Base-by-base conservation (phyloP, 2,113 vertebrate genomes). In the Odocoileus hemionus region DNA sequence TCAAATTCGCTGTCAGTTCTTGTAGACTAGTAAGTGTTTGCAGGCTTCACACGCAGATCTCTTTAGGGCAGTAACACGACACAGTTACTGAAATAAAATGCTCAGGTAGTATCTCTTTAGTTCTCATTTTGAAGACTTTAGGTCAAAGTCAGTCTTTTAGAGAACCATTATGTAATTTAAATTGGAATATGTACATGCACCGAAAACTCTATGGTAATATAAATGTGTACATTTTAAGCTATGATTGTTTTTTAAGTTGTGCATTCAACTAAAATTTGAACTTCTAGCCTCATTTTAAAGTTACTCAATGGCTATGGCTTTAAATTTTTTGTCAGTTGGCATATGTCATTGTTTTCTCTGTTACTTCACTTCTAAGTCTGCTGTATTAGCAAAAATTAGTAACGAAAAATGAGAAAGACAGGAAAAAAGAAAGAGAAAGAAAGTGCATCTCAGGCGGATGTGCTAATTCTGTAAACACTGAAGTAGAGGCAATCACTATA, bases 31-130 rank as follows among this genome's bases (percentile, higher is more conserved):
- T 17, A 86, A 86, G 90, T 70, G 84, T 92, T 95, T 90, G 25
- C 30, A 91, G 93, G 47, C 11, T 60, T 96, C 89, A 97, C 94
- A 95, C 25, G 54, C 79, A 78, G n/a, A 76, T 28, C 7, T 92
- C 25, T 78, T 85, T 54, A 47, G 8, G 45, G n/a, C 3, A 61
- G 47, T 50, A 13, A 50, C 12, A 10, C 1, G 5, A 55, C 30
- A 47, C 15, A 58, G 50, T 80, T 95, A 78, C 67, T 50, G 43
- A 64, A 95, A 84, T 83, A 64, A 36, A 80, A 55, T 43, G 14
- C 43, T 64, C 76, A 93, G 16, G 30, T 39, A 67, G 5, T 60
- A 33, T 60, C 90, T 84, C 36, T 85, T 54, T 61, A 21, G 6
- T 91, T 79, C 86, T 94, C 13, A 58, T 28, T 88, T 86, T 74